These are phyloP conservation scores for Epizoanthus rinbou DNA, from an alignment of 92 coral and sea anemone genomes.

Conservation along the genomic window DNA sequence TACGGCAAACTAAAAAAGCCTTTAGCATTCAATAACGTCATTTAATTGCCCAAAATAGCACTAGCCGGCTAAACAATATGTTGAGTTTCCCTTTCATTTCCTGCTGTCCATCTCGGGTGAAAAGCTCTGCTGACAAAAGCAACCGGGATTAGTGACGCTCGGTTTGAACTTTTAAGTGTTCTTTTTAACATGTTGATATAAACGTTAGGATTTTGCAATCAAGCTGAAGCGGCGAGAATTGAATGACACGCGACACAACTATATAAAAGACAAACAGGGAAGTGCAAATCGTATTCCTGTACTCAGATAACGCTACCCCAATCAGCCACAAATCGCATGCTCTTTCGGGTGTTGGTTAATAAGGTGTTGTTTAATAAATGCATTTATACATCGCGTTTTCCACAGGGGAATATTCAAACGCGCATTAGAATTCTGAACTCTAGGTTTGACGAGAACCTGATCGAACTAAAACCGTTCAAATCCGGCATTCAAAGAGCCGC, in stretches of 20 bases:
- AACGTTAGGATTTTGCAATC: neutral
- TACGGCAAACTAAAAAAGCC: slow-evolving; percentile 15
- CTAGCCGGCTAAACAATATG: neutral
- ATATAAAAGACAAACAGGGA: neutral
- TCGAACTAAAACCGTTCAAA: too few relatives aligned
- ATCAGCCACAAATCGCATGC: slow-evolving; percentile 20
- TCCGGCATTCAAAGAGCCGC: too few relatives aligned
- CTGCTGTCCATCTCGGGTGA: slow-evolving; percentile 22
- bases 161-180: slow-evolving; percentile 1
- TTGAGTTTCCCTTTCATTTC: slow-evolving; percentile 11
- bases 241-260: slow-evolving; percentile 1
- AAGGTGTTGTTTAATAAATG: too few relatives aligned
- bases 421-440: too few relatives aligned
- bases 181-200: neutral
- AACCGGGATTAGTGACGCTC: slow-evolving; percentile 19
- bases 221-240: neutral
- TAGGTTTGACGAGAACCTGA: too few relatives aligned
- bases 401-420: too few relatives aligned
- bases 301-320: too few relatives aligned
- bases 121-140: slow-evolving; percentile 33
- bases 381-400: too few relatives aligned
- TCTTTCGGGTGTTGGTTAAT: too few relatives aligned
- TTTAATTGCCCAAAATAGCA: slow-evolving; percentile 17
- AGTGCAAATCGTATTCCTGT: neutral
- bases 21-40: slow-evolving; percentile 4